Base-by-base conservation (phyloP, 2,113 vertebrate species). In the Galeopterus variegatus region DNA sequence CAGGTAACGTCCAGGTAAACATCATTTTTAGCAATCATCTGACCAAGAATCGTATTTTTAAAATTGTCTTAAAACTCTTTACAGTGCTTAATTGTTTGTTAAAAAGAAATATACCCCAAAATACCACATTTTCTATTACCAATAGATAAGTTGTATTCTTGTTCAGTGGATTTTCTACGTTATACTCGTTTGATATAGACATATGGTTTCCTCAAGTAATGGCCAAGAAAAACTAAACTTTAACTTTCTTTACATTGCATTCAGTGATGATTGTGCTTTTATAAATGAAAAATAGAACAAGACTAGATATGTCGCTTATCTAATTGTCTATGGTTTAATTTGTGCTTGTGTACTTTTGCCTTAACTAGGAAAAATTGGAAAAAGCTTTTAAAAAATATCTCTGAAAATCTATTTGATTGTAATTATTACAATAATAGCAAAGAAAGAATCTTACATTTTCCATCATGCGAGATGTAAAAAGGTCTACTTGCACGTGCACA, bases 361-460 rank as follows among this genome's bases (percentile, higher is more conserved):
- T 48, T 93, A 92, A 77, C 28, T 72, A 54, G 14, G 31, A 6
- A 92, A 86, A 96, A 90, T 19, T 56, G 15, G 58, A 88, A 96
- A 58, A 94, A 2, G 8, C 24, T 80, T 89, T 58, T 48, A 8
- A 31, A 76, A 88, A 87, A 62, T 54, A 76, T 5, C 21, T 70
- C 52, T 79, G 77, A 92, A 94, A 96, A 95, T 72, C 56, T 65
- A 50, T 41, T 77, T 73, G 14, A 52, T 77, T 83, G 0, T 75
- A 86, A 64, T 2, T 75, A 64, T 94, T 82, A 23, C 6, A 94
- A 28, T 83, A 56, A 77, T 26, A 83, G 54, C 48, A 52, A 89
- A 91, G 9, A 58, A 48, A 73, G 12, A 95, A 50, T 80, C 21
- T 64, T 72, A 62, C 1, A n/a, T 93, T 92, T 81, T 84, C 21